Evolutionary conservation across 1,140 invertebrate genomes (phyloP).

Genomic region (Bilobella aurantiaca): DNA sequence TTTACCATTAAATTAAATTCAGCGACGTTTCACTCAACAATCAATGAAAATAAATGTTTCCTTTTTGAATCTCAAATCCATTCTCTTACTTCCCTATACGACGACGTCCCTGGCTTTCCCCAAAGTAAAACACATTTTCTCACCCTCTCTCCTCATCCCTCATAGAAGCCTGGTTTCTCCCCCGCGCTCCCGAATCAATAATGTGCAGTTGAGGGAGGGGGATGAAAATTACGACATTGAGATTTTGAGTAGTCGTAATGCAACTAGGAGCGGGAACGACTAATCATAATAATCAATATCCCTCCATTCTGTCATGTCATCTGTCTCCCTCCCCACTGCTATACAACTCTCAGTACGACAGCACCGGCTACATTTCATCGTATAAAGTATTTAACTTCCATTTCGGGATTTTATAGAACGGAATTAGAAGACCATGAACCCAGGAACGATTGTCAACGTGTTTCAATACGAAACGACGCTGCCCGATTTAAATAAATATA

Average conservation of each 20-base stretch:
- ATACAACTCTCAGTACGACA: background rate
- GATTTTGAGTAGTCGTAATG: background rate
- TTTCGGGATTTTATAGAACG: background rate
- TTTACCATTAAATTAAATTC: background rate
- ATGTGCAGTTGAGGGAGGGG: background rate
- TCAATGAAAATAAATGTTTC: background rate
- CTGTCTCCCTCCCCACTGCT: background rate
- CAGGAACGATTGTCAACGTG: background rate
- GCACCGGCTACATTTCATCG: background rate
- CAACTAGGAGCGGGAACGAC: background rate
- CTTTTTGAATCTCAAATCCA: slow-evolving; percentile 2
- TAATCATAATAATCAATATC: slow-evolving; percentile 7
- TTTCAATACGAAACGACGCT: no score
- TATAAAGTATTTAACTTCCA: background rate
- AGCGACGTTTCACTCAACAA: background rate
- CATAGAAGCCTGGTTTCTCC: no score
- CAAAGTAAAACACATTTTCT: background rate
- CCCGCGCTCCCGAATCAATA: no score
- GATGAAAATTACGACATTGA: background rate
- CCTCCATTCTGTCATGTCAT: background rate
- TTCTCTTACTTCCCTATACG: background rate
- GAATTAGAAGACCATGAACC: background rate
- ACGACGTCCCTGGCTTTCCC: background rate
- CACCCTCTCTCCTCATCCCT: background rate
- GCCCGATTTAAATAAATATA: background rate